Conservation (phyloP, 2,888 invertebrate species). For the Geophilus truncorum region DNA sequence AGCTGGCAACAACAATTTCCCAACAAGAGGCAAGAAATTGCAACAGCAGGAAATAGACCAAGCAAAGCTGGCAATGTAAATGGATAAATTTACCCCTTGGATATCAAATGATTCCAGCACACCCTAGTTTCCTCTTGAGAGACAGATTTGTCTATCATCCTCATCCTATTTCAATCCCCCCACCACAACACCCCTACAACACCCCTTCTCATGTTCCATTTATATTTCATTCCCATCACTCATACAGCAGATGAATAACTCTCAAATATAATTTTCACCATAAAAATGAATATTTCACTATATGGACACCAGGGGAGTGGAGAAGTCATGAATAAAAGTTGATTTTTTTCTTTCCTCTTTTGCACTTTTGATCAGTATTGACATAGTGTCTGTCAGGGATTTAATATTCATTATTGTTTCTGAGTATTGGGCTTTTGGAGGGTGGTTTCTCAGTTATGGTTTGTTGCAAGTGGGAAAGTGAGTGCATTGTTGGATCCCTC, state of each 20-base stretch:
- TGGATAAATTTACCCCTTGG: constrained; percentile 16
- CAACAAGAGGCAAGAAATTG: neutral
- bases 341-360: neutral
- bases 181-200: neutral
- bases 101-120: constrained; percentile 17
- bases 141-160: constrained; percentile 12
- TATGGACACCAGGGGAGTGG: constrained; percentile 4
- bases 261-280: constrained; percentile 2
- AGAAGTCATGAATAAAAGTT: neutral
- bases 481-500: no score
- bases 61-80: neutral
- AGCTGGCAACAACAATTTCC: neutral
- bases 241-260: constrained; percentile 6
- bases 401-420: neutral
- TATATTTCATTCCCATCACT: constrained; percentile 13
- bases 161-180: neutral
- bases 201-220: neutral
- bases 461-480: no score
- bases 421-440: no score
- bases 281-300: constrained; percentile 6
- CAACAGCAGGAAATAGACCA: neutral
- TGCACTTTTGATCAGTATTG: no score
- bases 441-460: no score
- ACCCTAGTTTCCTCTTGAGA: constrained; percentile 10
- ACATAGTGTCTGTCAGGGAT: neutral